Evolutionary conservation across 2,113 vertebrate species (phyloP).

Genomic region (Pimephales promelas): DNA sequence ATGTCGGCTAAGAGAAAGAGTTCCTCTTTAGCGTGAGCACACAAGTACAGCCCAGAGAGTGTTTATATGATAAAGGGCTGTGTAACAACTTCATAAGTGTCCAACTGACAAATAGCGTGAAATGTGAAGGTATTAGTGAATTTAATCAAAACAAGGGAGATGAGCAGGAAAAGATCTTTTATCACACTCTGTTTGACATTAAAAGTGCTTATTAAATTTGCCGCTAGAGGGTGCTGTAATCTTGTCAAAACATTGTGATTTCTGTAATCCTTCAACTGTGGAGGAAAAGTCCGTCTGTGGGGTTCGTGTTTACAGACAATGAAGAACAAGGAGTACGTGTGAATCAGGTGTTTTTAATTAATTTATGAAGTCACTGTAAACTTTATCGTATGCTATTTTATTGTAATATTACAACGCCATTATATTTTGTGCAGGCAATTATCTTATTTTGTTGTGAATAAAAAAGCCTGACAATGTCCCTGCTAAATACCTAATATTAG

Average conservation of each 20-base stretch:
- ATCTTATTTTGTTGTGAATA: no score
- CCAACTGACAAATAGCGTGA: background rate
- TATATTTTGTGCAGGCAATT: no score
- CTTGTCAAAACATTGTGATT: background rate
- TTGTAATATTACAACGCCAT: no score
- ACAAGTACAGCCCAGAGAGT: background rate
- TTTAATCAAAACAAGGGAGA: background rate
- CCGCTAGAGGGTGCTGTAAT: slow-evolving; percentile 29
- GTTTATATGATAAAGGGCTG: slow-evolving; percentile 4
- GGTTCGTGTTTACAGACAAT: no score
- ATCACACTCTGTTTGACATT: background rate
- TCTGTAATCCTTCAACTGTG: background rate
- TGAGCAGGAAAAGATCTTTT: background rate
- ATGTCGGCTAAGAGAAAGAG: slow-evolving; percentile 42
- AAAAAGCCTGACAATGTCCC: no score
- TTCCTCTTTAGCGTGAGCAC: slow-evolving; percentile 14
- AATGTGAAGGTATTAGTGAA: slow-evolving; percentile 1
- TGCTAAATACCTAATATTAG: no score
- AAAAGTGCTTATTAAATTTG: background rate
- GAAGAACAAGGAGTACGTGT: no score
- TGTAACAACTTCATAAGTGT: background rate
- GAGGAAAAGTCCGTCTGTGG: background rate
- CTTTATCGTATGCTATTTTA: no score
- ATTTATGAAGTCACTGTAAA: no score
- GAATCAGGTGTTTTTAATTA: no score